Percentiles rank a stretch among this genome's conserved stretches.
phyloP scores from a whole-genome alignment of 2,797 vertebrate species.

The Coccyzus lansbergi region DNA sequence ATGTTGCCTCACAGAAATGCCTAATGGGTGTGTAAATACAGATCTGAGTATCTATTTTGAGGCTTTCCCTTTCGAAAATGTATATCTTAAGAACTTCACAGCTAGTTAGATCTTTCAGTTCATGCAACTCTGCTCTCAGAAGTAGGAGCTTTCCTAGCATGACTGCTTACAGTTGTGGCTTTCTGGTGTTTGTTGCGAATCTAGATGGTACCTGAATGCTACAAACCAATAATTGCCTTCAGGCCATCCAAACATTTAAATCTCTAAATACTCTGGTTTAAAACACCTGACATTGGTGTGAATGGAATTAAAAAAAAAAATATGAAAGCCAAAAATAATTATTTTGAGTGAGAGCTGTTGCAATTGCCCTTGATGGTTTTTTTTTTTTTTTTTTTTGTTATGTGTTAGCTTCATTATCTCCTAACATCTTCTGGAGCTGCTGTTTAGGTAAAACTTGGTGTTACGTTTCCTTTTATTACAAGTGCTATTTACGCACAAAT shows the following conservation, averaged over 20 bases:
- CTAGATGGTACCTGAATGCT: background rate
- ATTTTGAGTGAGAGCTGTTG: background rate
- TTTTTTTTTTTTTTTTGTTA: background rate
- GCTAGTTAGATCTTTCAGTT: background rate
- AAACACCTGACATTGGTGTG: background rate
- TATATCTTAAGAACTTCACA: background rate
- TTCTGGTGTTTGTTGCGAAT: background rate
- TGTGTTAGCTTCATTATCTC: background rate
- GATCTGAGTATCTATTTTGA: background rate
- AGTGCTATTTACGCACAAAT: background rate
- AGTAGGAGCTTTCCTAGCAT: background rate
- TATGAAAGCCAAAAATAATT: background rate
- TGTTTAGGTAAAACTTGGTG: conserved; percentile 6
- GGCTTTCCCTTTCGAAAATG: background rate
- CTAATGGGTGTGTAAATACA: background rate
- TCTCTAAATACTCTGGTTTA: background rate
- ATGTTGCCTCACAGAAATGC: background rate
- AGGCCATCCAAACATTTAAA: background rate
- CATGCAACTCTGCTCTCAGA: background rate
- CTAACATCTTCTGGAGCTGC: background rate
- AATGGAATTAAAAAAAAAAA: background rate
- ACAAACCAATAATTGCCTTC: background rate
- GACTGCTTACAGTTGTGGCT: background rate
- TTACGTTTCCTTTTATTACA: conserved; percentile 27
- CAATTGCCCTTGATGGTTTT: background rate